Conservation (phyloP, 2,888 invertebrate genomes). For the Blastobasis adustella region DNA sequence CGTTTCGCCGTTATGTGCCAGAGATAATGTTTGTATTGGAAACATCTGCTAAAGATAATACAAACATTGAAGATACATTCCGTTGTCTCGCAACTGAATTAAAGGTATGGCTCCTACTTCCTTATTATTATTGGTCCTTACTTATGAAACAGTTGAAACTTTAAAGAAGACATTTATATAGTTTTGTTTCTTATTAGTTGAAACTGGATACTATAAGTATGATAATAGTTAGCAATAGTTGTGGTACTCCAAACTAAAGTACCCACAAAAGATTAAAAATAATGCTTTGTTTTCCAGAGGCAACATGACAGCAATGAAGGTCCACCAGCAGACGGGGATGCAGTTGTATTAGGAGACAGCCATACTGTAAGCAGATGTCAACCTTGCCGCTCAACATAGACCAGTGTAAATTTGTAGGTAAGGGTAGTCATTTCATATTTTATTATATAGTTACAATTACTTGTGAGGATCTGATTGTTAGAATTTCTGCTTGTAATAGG, state of each 20-base stretch:
- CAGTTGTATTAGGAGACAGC: conserved; percentile 80
- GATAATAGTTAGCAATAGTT: background rate
- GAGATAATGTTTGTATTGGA: conserved; percentile 91
- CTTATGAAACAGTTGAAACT: too few relatives aligned
- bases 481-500: too few relatives aligned
- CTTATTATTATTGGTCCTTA: background rate
- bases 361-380: conserved; percentile 80
- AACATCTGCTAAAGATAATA: conserved; percentile 93
- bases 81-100: conserved; percentile 89
- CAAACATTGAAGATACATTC: conserved; percentile 93
- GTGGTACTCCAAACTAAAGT: too few relatives aligned
- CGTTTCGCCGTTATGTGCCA: conserved; percentile 88
- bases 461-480: too few relatives aligned
- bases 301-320: conserved; percentile 83
- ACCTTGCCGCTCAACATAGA: conserved; percentile 71
- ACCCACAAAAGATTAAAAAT: background rate
- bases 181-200: background rate
- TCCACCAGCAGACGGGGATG: conserved; percentile 76
- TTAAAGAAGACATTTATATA: too few relatives aligned
- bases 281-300: conserved; percentile 69
- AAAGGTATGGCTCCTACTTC: conserved; percentile 69
- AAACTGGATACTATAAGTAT: background rate
- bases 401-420: background rate
- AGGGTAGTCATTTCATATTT: too few relatives aligned
- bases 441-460: too few relatives aligned